Conservation (phyloP, 1,140 invertebrate species). For the Drosophila lacteicornis region DNA sequence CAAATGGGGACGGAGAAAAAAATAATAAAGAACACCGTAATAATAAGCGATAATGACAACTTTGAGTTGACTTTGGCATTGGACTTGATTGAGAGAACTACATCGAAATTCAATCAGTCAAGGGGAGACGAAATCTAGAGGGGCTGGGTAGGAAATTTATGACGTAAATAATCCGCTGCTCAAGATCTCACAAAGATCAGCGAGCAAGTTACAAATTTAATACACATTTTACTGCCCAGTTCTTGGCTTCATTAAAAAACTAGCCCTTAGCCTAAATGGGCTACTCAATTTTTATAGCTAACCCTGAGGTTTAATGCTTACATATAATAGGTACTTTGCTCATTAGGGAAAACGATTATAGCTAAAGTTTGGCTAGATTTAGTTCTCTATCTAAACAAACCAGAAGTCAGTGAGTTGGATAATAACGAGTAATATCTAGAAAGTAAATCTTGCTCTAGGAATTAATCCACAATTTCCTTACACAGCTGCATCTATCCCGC, state of each 20-base stretch:
- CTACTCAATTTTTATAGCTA: slow-evolving; percentile 6
- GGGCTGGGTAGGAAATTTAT: slow-evolving; percentile 6
- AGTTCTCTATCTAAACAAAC: slow-evolving; percentile 4
- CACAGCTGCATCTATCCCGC: slow-evolving; percentile 6
- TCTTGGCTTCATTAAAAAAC: slow-evolving; percentile 23
- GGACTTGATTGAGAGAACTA: slow-evolving; percentile 42
- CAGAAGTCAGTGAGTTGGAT: neutral
- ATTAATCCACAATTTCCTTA: slow-evolving; percentile 1
- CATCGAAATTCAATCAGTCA: slow-evolving; percentile 69
- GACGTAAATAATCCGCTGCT: slow-evolving; percentile 28
- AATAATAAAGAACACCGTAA: slow-evolving; percentile 27
- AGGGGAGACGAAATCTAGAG: neutral
- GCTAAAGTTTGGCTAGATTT: neutral
- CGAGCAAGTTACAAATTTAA: slow-evolving; percentile 2
- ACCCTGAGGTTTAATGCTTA: slow-evolving; percentile 2
- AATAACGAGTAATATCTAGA: neutral
- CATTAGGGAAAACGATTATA: slow-evolving; percentile 20
- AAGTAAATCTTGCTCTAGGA: slow-evolving; percentile 5
- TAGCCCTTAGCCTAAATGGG: neutral
- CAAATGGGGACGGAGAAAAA: slow-evolving; percentile 21
- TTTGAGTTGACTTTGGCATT: slow-evolving; percentile 65
- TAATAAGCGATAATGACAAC: slow-evolving; percentile 60
- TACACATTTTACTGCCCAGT: neutral
- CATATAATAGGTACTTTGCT: slow-evolving; percentile 34
- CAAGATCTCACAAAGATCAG: neutral